These are phyloP conservation scores for Galemys pyrenaicus DNA, from an alignment of 2,113 vertebrate genomes.

Conservation along the genomic window DNA sequence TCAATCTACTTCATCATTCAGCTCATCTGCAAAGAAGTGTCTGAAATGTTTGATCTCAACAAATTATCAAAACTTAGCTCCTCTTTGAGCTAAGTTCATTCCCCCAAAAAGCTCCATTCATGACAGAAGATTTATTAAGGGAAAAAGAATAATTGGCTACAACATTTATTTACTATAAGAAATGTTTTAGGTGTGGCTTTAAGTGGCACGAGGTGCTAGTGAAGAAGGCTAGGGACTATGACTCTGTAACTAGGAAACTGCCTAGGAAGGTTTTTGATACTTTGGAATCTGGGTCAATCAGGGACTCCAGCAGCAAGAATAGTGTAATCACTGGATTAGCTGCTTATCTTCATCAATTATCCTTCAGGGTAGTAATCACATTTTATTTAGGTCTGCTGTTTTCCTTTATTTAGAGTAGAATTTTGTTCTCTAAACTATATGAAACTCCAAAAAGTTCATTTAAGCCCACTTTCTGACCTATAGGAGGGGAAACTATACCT, in stretches of 20 bases:
- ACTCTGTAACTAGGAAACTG: background rate
- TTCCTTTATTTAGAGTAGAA: background rate
- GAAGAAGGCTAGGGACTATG: background rate
- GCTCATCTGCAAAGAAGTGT: background rate
- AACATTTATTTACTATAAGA: background rate
- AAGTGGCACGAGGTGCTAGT: background rate
- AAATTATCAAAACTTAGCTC: background rate
- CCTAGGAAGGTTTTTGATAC: background rate
- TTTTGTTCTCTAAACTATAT: constrained; percentile 20
- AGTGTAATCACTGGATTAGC: background rate
- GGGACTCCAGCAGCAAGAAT: background rate
- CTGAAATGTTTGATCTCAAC: background rate
- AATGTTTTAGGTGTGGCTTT: background rate
- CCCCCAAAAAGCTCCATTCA: background rate
- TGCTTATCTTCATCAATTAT: background rate
- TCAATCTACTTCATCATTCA: background rate
- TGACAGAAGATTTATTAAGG: background rate
- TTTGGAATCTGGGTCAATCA: background rate
- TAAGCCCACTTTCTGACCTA: background rate
- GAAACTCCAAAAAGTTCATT: background rate
- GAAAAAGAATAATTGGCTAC: background rate
- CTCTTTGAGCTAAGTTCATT: background rate
- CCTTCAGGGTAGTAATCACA: background rate
- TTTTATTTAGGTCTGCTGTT: background rate
- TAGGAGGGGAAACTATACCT: background rate